phyloP scores from a whole-genome alignment of 2,888 invertebrate species.

The Iphiclides podalirius region DNA sequence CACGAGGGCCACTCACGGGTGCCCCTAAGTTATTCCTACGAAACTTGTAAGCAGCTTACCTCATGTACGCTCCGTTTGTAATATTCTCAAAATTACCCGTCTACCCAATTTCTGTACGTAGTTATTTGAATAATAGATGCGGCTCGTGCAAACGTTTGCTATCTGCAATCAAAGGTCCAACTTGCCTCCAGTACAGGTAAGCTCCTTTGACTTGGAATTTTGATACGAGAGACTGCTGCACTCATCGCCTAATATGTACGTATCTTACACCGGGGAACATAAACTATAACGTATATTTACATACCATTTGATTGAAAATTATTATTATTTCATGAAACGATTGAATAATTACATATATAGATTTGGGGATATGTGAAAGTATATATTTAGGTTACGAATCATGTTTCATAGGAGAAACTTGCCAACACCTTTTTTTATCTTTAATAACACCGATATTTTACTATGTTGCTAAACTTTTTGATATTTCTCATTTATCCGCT shows the following conservation, averaged over 20 bases:
- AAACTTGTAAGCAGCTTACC: constrained; percentile 74
- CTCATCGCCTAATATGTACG: neutral
- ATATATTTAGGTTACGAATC: too few species aligned
- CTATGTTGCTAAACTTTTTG: too few species aligned
- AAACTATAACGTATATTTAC: too few species aligned
- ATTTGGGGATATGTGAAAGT: too few species aligned
- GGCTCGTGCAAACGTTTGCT: constrained; percentile 68
- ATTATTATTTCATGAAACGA: too few species aligned
- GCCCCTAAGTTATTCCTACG: constrained; percentile 58
- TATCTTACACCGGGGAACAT: too few species aligned
- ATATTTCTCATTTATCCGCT: neutral
- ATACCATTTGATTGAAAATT: too few species aligned
- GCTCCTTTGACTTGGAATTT: constrained; percentile 27
- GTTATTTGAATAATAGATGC: constrained; percentile 76
- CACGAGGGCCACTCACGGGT: constrained; percentile 43
- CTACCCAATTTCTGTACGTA: constrained; percentile 55
- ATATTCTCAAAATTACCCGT: constrained; percentile 69
- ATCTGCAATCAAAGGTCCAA: constrained; percentile 71
- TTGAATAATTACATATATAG: too few species aligned
- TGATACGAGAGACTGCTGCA: constrained; percentile 4
- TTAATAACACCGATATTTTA: too few species aligned
- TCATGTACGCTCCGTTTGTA: constrained; percentile 43
- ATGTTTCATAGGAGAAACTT: too few species aligned
- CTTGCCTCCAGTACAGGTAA: constrained; percentile 38
- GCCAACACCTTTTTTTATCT: too few species aligned